phyloP scores from a whole-genome alignment of 2,113 vertebrate species.

The Apteryx mantelli region DNA sequence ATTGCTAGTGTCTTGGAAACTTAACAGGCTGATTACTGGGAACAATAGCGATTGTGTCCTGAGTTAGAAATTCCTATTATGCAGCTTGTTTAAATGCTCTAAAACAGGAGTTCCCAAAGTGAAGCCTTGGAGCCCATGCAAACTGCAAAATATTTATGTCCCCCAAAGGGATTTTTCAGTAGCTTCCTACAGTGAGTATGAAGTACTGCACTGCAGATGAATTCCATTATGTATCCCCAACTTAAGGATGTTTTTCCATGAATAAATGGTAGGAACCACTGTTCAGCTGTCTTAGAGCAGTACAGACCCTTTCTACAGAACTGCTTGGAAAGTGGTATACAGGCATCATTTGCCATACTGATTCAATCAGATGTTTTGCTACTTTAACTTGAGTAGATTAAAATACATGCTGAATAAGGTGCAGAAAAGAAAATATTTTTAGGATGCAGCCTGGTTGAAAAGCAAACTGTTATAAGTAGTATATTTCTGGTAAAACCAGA shows the following conservation, averaged over 20 bases:
- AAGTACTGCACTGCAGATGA: conserved; percentile 47
- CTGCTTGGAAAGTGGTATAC: not conserved
- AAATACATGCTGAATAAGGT: not conserved
- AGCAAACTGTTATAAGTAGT: not conserved
- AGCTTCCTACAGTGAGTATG: not conserved
- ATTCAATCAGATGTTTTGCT: not conserved
- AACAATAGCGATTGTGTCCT: not conserved
- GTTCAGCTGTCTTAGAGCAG: not conserved
- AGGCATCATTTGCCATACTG: not conserved
- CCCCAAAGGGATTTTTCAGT: not conserved
- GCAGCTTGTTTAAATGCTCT: not conserved
- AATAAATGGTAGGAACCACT: not conserved
- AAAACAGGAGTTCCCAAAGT: not conserved
- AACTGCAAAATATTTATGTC: not conserved
- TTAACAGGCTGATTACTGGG: not conserved
- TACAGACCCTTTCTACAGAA: not conserved
- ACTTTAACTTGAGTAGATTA: not conserved
- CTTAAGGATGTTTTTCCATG: not conserved
- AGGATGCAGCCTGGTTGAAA: not conserved
- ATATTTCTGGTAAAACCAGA: not conserved
- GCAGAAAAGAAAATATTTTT: not conserved
- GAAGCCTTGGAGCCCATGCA: not conserved
- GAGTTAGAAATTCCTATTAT: not conserved
- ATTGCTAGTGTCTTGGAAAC: not conserved
- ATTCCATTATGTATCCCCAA: conserved; percentile 16